Percentiles rank a stretch among this genome's conserved stretches.
Conservation (phyloP, 2,888 invertebrate genomes). For the Tupiocoris notatus region DNA sequence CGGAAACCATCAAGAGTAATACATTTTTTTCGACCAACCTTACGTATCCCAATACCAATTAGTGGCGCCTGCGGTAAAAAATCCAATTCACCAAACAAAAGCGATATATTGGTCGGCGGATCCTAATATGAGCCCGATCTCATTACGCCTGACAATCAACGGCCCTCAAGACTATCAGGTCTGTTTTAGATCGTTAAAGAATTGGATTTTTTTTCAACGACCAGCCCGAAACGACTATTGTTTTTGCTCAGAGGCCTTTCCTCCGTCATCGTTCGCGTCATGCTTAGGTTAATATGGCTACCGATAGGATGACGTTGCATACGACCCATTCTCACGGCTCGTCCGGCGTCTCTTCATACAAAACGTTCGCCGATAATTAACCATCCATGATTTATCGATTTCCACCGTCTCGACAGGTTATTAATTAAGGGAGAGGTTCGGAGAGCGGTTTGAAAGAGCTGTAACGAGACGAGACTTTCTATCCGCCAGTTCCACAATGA, state of each 20-base stretch:
- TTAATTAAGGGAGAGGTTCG: neutral
- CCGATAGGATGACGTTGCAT: neutral
- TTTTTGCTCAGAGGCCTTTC: neutral
- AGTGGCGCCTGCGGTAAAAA: neutral
- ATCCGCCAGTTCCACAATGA: too few species aligned
- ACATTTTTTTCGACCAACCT: too few species aligned
- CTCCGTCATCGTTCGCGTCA: too few species aligned
- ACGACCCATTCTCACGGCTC: neutral
- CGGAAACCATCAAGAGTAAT: too few species aligned
- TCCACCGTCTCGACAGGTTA: neutral
- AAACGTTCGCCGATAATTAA: neutral
- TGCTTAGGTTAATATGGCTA: too few species aligned
- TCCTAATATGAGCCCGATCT: neutral
- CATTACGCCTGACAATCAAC: neutral
- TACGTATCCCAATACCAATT: neutral
- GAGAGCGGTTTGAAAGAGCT: neutral
- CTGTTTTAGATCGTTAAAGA: neutral
- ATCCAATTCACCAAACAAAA: neutral
- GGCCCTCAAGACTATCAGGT: neutral
- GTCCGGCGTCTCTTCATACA: neutral
- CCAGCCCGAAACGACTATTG: neutral
- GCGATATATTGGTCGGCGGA: neutral
- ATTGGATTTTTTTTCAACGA: neutral
- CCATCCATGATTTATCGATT: neutral
- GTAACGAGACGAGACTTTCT: neutral